These are phyloP conservation scores for Scopus umbretta DNA, from an alignment of 2,113 vertebrate genomes.

Conservation along the genomic window DNA sequence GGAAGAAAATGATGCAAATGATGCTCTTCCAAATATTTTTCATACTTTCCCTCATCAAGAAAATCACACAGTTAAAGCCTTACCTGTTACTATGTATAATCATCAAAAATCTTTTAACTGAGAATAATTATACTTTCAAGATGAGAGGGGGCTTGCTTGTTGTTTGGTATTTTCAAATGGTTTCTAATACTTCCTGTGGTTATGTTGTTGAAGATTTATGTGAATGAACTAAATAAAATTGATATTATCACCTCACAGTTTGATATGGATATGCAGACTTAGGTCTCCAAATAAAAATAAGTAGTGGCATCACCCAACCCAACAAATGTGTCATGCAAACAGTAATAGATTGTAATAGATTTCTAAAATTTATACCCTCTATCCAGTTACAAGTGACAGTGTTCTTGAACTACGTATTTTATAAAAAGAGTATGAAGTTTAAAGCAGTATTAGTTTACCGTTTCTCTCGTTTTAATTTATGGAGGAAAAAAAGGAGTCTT, in stretches of 20 bases:
- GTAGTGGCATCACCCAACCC: not conserved
- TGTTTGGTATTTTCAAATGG: not conserved
- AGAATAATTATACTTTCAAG: not conserved
- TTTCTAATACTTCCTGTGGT: not conserved
- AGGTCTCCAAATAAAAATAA: not conserved
- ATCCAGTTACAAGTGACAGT: accelerated
- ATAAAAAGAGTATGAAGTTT: not conserved
- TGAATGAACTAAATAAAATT: constrained; percentile 13
- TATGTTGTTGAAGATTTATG: not conserved
- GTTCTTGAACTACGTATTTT: not conserved
- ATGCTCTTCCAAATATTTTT: not conserved
- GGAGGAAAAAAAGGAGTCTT: not conserved
- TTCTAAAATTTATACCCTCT: not conserved
- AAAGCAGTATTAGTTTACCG: not conserved
- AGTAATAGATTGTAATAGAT: not conserved
- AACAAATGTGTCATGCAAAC: not conserved
- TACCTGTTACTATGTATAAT: not conserved
- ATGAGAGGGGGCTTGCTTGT: not conserved
- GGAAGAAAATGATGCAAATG: not conserved
- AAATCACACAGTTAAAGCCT: not conserved
- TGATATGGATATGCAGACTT: not conserved
- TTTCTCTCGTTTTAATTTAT: not conserved
- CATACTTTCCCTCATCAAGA: not conserved
- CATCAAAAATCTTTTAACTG: not conserved
- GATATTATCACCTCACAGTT: not conserved